Conservation (phyloP, 2,888 invertebrate genomes). For the Drosophila robusta region DNA sequence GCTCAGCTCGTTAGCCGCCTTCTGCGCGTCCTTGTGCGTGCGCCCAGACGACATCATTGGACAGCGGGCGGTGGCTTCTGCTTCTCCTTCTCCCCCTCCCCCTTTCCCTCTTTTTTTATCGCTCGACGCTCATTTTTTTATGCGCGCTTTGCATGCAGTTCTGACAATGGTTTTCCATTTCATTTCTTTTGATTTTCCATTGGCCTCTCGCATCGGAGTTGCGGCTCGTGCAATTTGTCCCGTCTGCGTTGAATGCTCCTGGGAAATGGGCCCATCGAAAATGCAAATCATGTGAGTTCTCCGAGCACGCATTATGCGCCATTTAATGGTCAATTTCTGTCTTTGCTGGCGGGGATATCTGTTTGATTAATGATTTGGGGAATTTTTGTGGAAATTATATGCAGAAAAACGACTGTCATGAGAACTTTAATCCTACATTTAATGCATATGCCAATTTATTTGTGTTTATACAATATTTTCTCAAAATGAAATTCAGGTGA, state of each 20-base stretch:
- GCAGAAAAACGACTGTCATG: conserved; percentile 18
- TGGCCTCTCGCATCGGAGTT: neutral
- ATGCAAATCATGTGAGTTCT: conserved; percentile 60
- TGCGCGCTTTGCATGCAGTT: conserved; percentile 65
- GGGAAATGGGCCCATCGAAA: conserved; percentile 51
- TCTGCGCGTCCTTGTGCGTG: conserved; percentile 35
- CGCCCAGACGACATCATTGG: conserved; percentile 54
- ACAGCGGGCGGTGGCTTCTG: conserved; percentile 35
- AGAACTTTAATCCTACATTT: conserved; percentile 3
- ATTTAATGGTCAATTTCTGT: conserved; percentile 47
- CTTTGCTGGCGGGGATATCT: neutral
- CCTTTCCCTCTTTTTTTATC: conserved; percentile 43
- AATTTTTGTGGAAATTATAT: neutral
- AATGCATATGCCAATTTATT: neutral
- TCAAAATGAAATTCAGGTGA: too few relatives aligned
- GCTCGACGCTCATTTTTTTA: conserved; percentile 24
- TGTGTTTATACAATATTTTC: too few relatives aligned
- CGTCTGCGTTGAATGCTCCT: conserved; percentile 16
- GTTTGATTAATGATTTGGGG: conserved; percentile 40
- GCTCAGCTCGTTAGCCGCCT: conserved; percentile 43
- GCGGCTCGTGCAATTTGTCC: conserved; percentile 42
- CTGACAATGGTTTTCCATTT: conserved; percentile 36
- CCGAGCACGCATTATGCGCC: conserved; percentile 24
- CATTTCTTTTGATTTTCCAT: conserved; percentile 24
- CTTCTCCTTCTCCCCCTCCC: neutral